A percentile compares a stretch with the other conserved stretches of the same genome.
phyloP scores from a whole-genome alignment of 2,797 vertebrate genomes.

The Loriculus beryllinus region DNA sequence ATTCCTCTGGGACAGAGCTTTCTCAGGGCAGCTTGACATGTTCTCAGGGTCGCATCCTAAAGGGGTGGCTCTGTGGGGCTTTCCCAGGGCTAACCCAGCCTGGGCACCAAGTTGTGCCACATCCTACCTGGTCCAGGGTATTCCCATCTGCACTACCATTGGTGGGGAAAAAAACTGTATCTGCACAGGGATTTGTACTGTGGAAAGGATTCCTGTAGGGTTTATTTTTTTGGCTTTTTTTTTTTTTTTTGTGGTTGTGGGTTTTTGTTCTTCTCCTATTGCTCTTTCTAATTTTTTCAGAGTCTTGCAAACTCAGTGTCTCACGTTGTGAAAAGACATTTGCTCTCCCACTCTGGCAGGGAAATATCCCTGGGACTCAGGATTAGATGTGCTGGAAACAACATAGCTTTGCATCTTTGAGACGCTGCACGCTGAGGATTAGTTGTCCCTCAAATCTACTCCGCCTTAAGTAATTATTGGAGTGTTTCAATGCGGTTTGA shows the following conservation, averaged over 20 bases:
- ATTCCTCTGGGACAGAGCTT: not conserved
- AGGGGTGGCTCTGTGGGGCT: rapidly evolving
- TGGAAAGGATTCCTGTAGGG: not conserved
- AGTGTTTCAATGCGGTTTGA: not conserved
- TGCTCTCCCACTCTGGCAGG: not conserved
- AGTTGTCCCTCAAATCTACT: not conserved
- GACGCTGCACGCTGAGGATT: not conserved
- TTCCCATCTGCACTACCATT: not conserved
- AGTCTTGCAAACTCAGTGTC: not conserved
- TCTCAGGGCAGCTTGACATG: not conserved
- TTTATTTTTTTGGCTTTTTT: not conserved
- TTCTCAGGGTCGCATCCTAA: not conserved
- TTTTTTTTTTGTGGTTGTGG: not conserved
- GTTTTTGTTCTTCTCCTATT: not conserved
- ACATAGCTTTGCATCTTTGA: not conserved
- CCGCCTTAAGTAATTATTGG: not conserved
- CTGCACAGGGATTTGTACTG: not conserved
- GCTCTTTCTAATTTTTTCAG: not conserved
- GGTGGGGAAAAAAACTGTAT: not conserved
- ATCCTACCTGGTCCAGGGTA: not conserved
- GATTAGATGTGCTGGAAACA: not conserved
- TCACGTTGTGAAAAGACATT: not conserved
- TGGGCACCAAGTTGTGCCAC: not conserved
- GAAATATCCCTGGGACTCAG: not conserved
- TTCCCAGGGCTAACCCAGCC: not conserved